Evolutionary conservation across 2,113 vertebrate species (phyloP).

Genomic region (Ramphastos sulfuratus): DNA sequence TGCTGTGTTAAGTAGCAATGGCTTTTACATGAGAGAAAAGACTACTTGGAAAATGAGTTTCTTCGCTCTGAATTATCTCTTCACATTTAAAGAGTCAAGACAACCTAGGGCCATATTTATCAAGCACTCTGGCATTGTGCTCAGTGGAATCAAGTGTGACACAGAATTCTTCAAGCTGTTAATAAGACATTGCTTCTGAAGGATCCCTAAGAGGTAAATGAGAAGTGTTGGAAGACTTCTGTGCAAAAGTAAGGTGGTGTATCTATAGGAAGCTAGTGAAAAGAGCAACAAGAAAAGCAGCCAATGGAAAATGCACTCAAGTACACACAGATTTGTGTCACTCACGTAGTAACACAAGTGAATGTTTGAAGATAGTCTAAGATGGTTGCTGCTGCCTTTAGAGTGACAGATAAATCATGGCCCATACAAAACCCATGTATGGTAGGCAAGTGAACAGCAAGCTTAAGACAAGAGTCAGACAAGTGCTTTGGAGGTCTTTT

Average conservation of each 20-base stretch:
- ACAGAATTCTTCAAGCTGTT: neutral
- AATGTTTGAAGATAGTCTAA: neutral
- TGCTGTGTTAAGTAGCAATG: neutral
- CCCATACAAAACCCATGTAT: neutral
- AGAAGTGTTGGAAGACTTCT: neutral
- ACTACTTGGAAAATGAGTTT: neutral
- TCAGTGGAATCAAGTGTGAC: neutral
- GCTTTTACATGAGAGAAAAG: neutral
- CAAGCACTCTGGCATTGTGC: neutral
- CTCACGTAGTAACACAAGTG: neutral
- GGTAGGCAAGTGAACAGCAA: neutral
- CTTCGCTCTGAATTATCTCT: neutral
- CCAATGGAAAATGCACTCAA: neutral
- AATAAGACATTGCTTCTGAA: neutral
- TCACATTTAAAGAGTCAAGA: neutral
- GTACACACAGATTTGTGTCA: neutral
- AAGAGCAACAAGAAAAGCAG: neutral
- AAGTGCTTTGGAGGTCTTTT: neutral
- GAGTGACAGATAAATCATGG: neutral
- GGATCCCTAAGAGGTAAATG: neutral
- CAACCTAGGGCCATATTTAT: neutral
- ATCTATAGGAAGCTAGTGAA: neutral
- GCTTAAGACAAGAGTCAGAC: neutral
- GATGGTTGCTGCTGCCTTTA: neutral
- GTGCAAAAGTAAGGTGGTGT: neutral